Percentiles rank a stretch among this genome's conserved stretches.
Conservation (phyloP, 2,113 vertebrate species). For the Scalopus aquaticus region DNA sequence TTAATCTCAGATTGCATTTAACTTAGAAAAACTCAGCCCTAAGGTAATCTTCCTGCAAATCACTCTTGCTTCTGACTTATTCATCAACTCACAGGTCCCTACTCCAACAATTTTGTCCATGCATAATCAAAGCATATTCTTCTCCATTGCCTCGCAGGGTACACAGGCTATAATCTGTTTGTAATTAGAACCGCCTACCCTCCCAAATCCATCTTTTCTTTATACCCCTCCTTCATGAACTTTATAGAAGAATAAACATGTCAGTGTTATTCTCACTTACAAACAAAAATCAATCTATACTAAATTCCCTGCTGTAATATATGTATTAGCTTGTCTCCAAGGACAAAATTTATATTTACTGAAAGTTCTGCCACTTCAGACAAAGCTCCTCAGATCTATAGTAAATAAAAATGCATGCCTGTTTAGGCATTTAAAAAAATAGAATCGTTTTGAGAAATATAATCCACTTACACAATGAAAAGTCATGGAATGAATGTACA, state of each 20-base stretch:
- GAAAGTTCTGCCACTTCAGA: conserved; percentile 76
- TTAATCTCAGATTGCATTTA: neutral
- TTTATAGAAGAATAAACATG: conserved; percentile 77
- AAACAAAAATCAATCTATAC: conserved; percentile 82
- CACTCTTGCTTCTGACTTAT: neutral
- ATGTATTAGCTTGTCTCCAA: conserved; percentile 83
- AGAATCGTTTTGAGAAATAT: conserved; percentile 71
- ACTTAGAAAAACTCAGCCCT: neutral
- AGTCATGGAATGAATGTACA: conserved; percentile 71
- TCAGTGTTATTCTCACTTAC: conserved; percentile 70
- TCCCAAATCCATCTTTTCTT: conserved; percentile 77
- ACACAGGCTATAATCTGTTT: conserved; percentile 76
- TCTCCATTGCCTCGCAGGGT: conserved; percentile 34
- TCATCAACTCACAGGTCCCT: conserved; percentile 52
- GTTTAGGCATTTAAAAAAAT: conserved; percentile 65
- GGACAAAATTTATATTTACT: conserved; percentile 83
- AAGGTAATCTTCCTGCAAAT: conserved; percentile 39
- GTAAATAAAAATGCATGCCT: conserved; percentile 73
- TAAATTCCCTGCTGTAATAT: conserved; percentile 77
- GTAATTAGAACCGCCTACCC: conserved; percentile 75
- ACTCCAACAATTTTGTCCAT: conserved; percentile 62
- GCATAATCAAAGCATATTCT: conserved; percentile 59
- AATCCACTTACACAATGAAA: conserved; percentile 63
- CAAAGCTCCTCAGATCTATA: conserved; percentile 69
- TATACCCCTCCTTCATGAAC: conserved; percentile 67